Conservation (phyloP, 1,140 invertebrate species). For the Coelopa frigida region DNA sequence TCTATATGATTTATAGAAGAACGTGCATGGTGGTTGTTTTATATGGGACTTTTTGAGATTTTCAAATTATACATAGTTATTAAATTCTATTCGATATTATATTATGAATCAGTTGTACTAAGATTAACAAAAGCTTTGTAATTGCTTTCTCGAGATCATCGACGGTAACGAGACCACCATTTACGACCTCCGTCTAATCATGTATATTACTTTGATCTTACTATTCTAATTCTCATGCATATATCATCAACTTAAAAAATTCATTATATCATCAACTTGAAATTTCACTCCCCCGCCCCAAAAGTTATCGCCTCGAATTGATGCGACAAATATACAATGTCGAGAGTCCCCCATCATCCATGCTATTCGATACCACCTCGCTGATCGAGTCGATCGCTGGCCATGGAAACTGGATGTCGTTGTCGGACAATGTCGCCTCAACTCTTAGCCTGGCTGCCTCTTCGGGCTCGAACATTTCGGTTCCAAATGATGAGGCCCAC, state of each 20-base stretch:
- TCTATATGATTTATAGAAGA: slow-evolving; percentile 18
- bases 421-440: not conserved
- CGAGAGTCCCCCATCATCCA: slow-evolving; percentile 54
- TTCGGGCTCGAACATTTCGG: not conserved
- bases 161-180: slow-evolving; percentile 5
- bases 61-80: slow-evolving; percentile 2
- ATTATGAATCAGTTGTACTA: too few species aligned
- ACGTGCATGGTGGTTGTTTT: slow-evolving; percentile 44
- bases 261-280: too few species aligned
- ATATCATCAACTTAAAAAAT: slow-evolving; percentile 6
- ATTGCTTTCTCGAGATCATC: not conserved
- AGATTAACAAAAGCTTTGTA: too few species aligned
- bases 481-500: not conserved
- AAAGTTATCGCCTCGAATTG: slow-evolving; percentile 87
- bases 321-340: slow-evolving; percentile 97
- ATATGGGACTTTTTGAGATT: too few species aligned
- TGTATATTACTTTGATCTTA: not conserved
- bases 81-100: too few species aligned
- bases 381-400: too few species aligned
- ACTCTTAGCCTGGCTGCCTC: not conserved
- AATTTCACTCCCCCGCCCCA: not conserved
- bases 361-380: slow-evolving; percentile 39
- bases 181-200: not conserved
- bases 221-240: not conserved
- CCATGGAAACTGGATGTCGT: slow-evolving; percentile 7